phyloP scores from a whole-genome alignment of 1,140 invertebrate genomes.

The Zaprionus nigranus region DNA sequence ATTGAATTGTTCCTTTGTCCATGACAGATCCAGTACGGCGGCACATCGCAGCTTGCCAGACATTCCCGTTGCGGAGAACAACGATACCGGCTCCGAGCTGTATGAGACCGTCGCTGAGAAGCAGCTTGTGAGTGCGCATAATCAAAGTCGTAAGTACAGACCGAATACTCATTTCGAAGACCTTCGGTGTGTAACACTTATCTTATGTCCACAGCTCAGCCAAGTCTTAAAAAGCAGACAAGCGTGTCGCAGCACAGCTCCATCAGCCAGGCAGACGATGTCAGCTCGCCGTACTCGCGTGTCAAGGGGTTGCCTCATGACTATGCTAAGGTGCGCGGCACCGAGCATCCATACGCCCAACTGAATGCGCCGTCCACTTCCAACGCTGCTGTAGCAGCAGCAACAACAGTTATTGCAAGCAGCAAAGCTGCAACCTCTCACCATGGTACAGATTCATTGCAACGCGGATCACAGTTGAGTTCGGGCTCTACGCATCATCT shows the following conservation, averaged over 20 bases:
- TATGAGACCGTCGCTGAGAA: constrained; percentile 89
- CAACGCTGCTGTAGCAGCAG: constrained; percentile 51
- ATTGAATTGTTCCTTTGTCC: not conserved
- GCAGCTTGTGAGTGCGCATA: constrained; percentile 66
- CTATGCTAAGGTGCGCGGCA: constrained; percentile 85
- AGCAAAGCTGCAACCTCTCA: constrained; percentile 24
- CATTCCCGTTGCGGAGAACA: constrained; percentile 86
- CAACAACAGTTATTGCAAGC: constrained; percentile 26
- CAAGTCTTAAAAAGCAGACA: constrained; percentile 82
- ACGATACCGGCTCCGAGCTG: constrained; percentile 87
- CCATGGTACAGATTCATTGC: constrained; percentile 52
- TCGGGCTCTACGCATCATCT: constrained; percentile 52
- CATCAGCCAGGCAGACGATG: constrained; percentile 86
- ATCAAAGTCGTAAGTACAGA: constrained; percentile 73
- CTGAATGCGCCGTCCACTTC: constrained; percentile 85
- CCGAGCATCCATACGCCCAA: constrained; percentile 89
- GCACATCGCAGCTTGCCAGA: constrained; percentile 88
- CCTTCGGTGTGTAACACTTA: not conserved
- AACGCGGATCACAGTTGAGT: constrained; percentile 62
- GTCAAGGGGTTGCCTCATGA: constrained; percentile 85
- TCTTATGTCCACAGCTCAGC: constrained; percentile 52
- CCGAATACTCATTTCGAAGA: not conserved
- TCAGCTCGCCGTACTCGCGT: constrained; percentile 87
- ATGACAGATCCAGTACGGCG: constrained; percentile 73
- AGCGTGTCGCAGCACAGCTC: constrained; percentile 87